Percentiles rank a stretch among this genome's conserved stretches.
phyloP scores from a whole-genome alignment of 2,888 invertebrate species.

The Iphiclides podalirius region DNA sequence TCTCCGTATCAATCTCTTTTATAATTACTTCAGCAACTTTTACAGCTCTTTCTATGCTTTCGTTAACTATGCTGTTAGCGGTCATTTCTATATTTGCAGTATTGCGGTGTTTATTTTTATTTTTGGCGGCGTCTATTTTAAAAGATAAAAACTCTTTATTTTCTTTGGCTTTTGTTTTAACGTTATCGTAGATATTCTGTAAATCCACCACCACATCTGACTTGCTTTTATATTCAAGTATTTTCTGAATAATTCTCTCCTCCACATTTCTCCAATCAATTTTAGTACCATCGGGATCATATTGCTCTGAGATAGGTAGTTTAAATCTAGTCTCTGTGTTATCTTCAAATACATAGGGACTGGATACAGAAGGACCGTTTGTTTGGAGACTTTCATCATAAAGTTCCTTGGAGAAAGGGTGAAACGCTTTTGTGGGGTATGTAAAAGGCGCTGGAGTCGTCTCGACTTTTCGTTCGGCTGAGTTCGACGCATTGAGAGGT shows the following conservation, averaged over 20 bases:
- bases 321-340: conserved; percentile 50
- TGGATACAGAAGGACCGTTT: conserved; percentile 38
- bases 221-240: conserved; percentile 10
- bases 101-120: conserved; percentile 37
- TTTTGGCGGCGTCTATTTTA: not conserved
- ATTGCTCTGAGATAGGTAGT: conserved; percentile 60
- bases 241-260: conserved; percentile 25
- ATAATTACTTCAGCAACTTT: conserved; percentile 56
- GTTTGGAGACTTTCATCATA: conserved; percentile 38
- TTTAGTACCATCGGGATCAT: conserved; percentile 53
- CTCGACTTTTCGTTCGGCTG: conserved; percentile 30
- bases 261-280: conserved; percentile 28
- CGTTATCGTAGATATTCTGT: not conserved
- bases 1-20: conserved; percentile 50
- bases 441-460: conserved; percentile 41
- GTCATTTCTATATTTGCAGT: too few relatives aligned
- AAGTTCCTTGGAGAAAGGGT: conserved; percentile 60
- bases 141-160: not conserved
- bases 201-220: too few relatives aligned
- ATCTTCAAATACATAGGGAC: conserved; percentile 27
- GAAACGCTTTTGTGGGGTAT: conserved; percentile 54
- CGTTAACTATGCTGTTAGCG: conserved; percentile 52
- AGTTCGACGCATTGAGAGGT: conserved; percentile 35
- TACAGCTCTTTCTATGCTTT: conserved; percentile 59
- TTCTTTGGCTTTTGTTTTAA: not conserved